A percentile compares a stretch with the other conserved stretches of the same genome.
Conservation (phyloP, 2,113 vertebrate genomes). For the Sciurus niger region DNA sequence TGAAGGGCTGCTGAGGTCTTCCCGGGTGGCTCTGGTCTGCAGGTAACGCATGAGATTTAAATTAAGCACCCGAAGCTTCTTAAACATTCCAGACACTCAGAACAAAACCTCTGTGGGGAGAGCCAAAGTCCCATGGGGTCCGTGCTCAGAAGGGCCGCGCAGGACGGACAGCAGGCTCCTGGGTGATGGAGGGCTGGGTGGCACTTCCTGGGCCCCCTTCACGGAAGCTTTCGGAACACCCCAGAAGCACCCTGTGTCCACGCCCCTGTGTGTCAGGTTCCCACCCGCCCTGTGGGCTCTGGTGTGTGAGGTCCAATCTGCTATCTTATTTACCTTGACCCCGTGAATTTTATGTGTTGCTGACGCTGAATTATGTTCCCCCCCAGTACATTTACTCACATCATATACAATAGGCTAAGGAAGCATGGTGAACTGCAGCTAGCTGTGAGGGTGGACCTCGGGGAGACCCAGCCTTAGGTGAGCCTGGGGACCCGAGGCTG, state of each 20-base stretch:
- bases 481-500: background rate
- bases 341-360: rapidly evolving
- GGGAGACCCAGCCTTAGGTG: conserved; percentile 11
- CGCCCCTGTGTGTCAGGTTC: rapidly evolving
- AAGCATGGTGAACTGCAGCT: background rate
- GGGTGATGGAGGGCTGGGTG: rapidly evolving
- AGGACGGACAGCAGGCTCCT: background rate
- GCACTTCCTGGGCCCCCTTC: too few species aligned
- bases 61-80: rapidly evolving
- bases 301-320: too few species aligned
- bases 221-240: background rate
- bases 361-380: background rate
- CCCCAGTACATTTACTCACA: background rate
- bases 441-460: background rate
- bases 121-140: background rate
- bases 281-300: rapidly evolving
- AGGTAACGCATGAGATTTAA: background rate
- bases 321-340: background rate
- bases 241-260: too few species aligned
- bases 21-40: background rate
- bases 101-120: background rate
- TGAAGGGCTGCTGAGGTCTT: background rate
- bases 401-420: background rate
- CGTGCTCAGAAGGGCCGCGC: rapidly evolving
- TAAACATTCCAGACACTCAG: background rate